Percentiles rank a stretch among this genome's conserved stretches.
These are phyloP conservation scores for rat (Rattus norvegicus) DNA, from an alignment of 2,113 vertebrate species.

Conservation along the genomic window GRCr8 NC_086020.1:217295001-217295500, in stretches of 20 bases:
- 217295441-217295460: neutral
- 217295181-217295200: conserved; percentile 4
- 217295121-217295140: neutral
- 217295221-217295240: neutral
- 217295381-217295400: conserved; percentile 1
- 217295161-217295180: neutral
- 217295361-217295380: neutral
- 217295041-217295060: neutral
- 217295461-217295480: neutral
- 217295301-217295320: neutral
- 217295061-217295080: neutral
- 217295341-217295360: neutral
- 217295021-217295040: neutral
- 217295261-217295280: neutral
- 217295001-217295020: neutral
- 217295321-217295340: neutral
- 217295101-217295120: neutral
- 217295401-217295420: neutral
- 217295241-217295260: neutral
- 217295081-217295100: neutral
- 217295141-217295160: neutral
- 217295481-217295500: conserved; percentile 5
- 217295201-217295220: neutral
- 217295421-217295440: neutral
- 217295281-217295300: neutral